phyloP scores from a whole-genome alignment of 2,888 invertebrate genomes.

The Nyleta sp. region DNA sequence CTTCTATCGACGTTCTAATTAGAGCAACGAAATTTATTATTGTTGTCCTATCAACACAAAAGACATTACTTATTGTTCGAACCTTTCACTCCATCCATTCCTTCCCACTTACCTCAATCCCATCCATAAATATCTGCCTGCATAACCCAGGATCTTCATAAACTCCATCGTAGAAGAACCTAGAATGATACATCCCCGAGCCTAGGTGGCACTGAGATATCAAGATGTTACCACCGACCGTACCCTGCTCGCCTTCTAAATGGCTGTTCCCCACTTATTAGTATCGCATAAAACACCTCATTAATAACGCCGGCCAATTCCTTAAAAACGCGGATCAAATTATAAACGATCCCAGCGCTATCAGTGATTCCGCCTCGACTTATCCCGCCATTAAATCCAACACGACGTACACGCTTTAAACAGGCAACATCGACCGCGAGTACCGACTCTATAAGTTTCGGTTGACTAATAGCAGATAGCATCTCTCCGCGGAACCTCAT shows the following conservation, averaged over 20 bases:
- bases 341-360: conserved; percentile 19
- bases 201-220: conserved; percentile 14
- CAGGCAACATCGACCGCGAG: conserved; percentile 23
- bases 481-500: conserved; percentile 29
- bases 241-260: conserved; percentile 12
- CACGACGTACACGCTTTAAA: conserved; percentile 18
- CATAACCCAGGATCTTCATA: too few species aligned
- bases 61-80: too few species aligned
- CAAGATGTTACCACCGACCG: conserved; percentile 9
- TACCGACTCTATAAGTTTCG: conserved; percentile 35
- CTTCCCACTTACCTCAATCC: too few species aligned
- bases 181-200: too few species aligned
- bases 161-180: too few species aligned
- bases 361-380: conserved; percentile 18
- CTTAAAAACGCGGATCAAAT: conserved; percentile 16
- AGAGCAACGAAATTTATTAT: too few species aligned
- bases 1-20: too few species aligned
- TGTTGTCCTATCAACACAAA: too few species aligned
- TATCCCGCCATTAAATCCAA: conserved; percentile 38
- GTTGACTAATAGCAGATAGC: conserved; percentile 41
- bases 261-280: conserved; percentile 7
- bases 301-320: conserved; percentile 17
- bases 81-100: too few species aligned
- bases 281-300: conserved; percentile 30
- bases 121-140: too few species aligned